Evolutionary conservation across 1,140 invertebrate species (phyloP), one percentile per base, ranked within the genome.

Genomic region (Sinella curviseta): DNA sequence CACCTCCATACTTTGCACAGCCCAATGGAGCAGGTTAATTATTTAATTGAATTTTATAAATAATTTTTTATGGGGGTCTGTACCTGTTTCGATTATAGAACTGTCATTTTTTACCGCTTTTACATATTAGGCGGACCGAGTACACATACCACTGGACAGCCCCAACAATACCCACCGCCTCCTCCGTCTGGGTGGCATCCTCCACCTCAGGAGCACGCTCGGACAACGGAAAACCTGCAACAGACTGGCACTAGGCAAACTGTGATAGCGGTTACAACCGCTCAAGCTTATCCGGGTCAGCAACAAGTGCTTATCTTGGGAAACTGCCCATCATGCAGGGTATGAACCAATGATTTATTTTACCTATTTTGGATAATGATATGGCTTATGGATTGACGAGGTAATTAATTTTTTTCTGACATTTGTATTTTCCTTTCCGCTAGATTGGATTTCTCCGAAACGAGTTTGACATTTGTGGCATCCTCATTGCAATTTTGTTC

Each of bases 321-420:
- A 75, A 48, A 75, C 36, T 48, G 74, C 24, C 74, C 39, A 75
- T 14, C 4, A 39, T 75, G 74, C 24, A 75, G 74, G 24, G 74
- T 75, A 75, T 74, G 70, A 28, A n/a, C n/a, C n/a, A n/a, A n/a
- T n/a, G n/a, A n/a, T n/a, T n/a, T n/a, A n/a, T n/a, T n/a, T n/a
- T n/a, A n/a, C n/a, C n/a, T n/a, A n/a, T n/a, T n/a, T n/a, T n/a
- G n/a, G n/a, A n/a, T n/a, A n/a, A n/a, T n/a, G n/a, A n/a, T n/a
- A n/a, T n/a, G n/a, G n/a, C n/a, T 16, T 54, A 54, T 54, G 48
- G 14, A 54, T 54, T 16, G 14, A 54, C 48, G n/a, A 54, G n/a
- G n/a, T 54, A n/a, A n/a, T n/a, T n/a, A n/a, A n/a, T n/a, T n/a
- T n/a, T n/a, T n/a, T n/a, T n/a, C n/a, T n/a, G n/a, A n/a, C n/a